Evolutionary conservation across 2,888 invertebrate genomes (phyloP), one percentile per base, ranked within the genome.

Genomic region (Deilephila elpenor): DNA sequence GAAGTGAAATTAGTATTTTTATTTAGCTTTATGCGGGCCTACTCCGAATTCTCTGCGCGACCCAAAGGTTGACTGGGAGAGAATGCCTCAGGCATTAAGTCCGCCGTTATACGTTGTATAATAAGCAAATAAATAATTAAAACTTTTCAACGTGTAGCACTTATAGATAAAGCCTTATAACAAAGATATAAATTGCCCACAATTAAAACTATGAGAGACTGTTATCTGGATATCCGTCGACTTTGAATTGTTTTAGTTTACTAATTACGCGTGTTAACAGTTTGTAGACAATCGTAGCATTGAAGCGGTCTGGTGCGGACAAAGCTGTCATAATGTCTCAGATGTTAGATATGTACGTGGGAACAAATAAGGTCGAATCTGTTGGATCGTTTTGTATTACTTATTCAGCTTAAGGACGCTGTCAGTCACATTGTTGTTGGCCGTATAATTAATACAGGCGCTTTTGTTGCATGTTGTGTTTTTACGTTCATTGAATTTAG

Each of bases 191-290:
- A 67, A 51, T 17, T 25, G 25, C 67, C 6, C 25, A 44, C 44
- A 20, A 67, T 64, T 20, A 64, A 11, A 51, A 51, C 64, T 44
- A 25, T 44, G 25, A 67, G 37, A 64, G 53, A 17, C 17, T 29
- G 64, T 17, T 56, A 64, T 56, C 56, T 56, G 34, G 25, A 60
- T 34, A 14, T 25, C 25, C 59, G 64, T 62, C 20, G 73, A 72
- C 71, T 73, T 70, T 44, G 72, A 62, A 71, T 72, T 76, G 73
- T 74, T 72, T 72, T 60, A 67, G 44, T 67, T 73, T 44, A 71
- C 70, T 78, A 79, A 83, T 78, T 76, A 73, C 59, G 53, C 44
- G 70, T 73, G 67, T 78, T 81, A 73, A 71, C 75, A 74, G 73
- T 77, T 82, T 78, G 75, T 75, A 71, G 77, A 74, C 61, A 67